These are phyloP conservation scores for Bedellia somnulentella DNA, from an alignment of 2,888 invertebrate genomes.

Conservation along the genomic window DNA sequence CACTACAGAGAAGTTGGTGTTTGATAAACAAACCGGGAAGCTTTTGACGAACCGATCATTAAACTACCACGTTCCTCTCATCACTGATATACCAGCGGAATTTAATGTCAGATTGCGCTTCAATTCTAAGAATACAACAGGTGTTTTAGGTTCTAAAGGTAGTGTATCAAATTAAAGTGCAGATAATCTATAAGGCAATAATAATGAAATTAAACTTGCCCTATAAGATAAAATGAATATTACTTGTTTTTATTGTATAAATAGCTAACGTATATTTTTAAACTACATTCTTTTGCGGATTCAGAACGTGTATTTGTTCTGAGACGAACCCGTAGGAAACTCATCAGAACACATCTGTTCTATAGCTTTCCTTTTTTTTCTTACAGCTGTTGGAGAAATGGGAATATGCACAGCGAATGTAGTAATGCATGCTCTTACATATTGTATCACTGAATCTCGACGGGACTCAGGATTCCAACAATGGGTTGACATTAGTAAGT, in stretches of 20 bases:
- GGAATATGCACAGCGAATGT: slow-evolving; percentile 33
- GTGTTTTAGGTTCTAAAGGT: slow-evolving; percentile 72
- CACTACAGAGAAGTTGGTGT: slow-evolving; percentile 68
- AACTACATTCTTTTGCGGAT: too few species aligned
- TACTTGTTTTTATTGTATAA: too few species aligned
- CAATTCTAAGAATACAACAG: slow-evolving; percentile 64
- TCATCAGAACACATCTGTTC: neutral
- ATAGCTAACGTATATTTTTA: too few species aligned
- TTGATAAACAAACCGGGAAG: slow-evolving; percentile 61
- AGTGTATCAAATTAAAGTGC: too few species aligned
- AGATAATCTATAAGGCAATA: neutral
- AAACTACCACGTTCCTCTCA: slow-evolving; percentile 69
- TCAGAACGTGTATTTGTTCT: too few species aligned
- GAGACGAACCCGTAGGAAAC: too few species aligned
- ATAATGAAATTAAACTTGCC: neutral
- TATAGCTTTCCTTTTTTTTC: neutral
- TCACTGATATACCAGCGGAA: slow-evolving; percentile 68
- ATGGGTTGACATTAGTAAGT: slow-evolving; percentile 35
- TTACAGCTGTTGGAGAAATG: slow-evolving; percentile 47
- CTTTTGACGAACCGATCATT: slow-evolving; percentile 71
- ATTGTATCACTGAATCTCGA: slow-evolving; percentile 35
- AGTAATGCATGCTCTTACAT: slow-evolving; percentile 27
- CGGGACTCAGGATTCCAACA: slow-evolving; percentile 33
- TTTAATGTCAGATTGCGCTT: slow-evolving; percentile 64
- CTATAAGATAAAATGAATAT: neutral